Evolutionary conservation across 2,888 invertebrate genomes (phyloP), one percentile per base, ranked within the genome.

Genomic region (Thymelicus lineola): DNA sequence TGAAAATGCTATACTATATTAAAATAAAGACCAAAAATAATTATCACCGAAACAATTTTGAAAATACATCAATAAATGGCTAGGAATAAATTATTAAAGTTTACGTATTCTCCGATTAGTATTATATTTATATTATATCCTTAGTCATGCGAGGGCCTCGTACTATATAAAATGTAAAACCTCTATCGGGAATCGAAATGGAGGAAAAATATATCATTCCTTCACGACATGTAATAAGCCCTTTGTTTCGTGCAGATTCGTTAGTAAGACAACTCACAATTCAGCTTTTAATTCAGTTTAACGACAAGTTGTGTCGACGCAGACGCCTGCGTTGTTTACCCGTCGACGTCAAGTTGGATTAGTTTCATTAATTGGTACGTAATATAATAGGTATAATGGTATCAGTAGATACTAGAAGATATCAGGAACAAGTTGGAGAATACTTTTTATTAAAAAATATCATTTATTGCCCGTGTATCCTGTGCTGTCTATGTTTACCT

Each of bases 201-300:
- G 1, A 28, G 28, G 28, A 28, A 28, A 28, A 28, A 28, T 57
- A 61, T 61, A 65, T 14, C n/a, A 70, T 42, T 42, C 42, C 38
- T 28, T 55, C 55, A 28, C 10, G 14, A 79, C 71, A 85, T 75
- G 75, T 80, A 86, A 85, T 81, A 71, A 35, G 15, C 42, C 6
- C 62, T 74, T 53, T 73, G 73, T 72, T 73, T 71, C 74, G 75
- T 77, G 84, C 84, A 80, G 85, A 86, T 89, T 91, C 90, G 85
- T 90, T 89, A 90, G 87, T 77, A 82, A 87, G 86, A 86, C 84
- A 84, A 86, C 85, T 85, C 82, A 70, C 75, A 66, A 79, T 77
- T 82, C 83, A 89, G 90, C 87, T 87, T 88, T 90, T 90, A 91
- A 91, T 90, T 90, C 85, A 85, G 84, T 91, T 91, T 87, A 81